Conservation (phyloP, 2,888 invertebrate genomes). For the Limenitis camilla region DNA sequence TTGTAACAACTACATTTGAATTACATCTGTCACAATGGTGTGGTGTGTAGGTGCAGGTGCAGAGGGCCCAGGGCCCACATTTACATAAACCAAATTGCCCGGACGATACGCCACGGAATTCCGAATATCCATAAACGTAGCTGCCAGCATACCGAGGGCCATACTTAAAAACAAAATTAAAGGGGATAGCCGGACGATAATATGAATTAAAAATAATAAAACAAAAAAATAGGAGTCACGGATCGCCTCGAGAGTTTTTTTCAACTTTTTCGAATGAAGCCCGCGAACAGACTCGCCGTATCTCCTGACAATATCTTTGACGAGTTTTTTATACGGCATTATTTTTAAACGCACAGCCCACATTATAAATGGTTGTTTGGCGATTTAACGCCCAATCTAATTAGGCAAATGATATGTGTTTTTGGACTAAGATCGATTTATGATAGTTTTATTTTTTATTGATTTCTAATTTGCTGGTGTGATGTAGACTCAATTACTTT, state of each 20-base stretch:
- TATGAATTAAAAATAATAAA: slow-evolving; percentile 75
- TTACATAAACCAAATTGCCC: slow-evolving; percentile 67
- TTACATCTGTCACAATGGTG: slow-evolving; percentile 64
- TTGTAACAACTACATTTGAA: slow-evolving; percentile 1
- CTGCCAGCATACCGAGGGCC: slow-evolving; percentile 71
- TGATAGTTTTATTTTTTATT: slow-evolving; percentile 47
- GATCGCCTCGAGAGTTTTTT: slow-evolving; percentile 71
- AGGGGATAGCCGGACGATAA: slow-evolving; percentile 74
- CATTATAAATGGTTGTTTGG: slow-evolving; percentile 74
- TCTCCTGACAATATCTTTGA: slow-evolving; percentile 74
- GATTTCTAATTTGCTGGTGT: slow-evolving; percentile 44
- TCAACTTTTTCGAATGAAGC: slow-evolving; percentile 60
- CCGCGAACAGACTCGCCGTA: slow-evolving; percentile 66
- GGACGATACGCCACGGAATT: slow-evolving; percentile 66
- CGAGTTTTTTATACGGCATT: slow-evolving; percentile 71
- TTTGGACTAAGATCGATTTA: slow-evolving; percentile 34
- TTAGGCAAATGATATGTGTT: slow-evolving; percentile 75
- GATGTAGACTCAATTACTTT: slow-evolving; percentile 5
- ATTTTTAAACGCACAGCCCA: slow-evolving; percentile 74
- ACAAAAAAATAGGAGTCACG: slow-evolving; percentile 73
- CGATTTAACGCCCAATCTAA: slow-evolving; percentile 75
- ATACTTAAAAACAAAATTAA: slow-evolving; percentile 76
- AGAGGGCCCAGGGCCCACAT: slow-evolving; percentile 33
- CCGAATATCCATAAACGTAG: slow-evolving; percentile 71
- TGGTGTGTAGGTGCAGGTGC: no score